Evolutionary conservation across 2,888 invertebrate species (phyloP), one percentile per base, ranked within the genome.

Genomic region (Aethes cnicana): DNA sequence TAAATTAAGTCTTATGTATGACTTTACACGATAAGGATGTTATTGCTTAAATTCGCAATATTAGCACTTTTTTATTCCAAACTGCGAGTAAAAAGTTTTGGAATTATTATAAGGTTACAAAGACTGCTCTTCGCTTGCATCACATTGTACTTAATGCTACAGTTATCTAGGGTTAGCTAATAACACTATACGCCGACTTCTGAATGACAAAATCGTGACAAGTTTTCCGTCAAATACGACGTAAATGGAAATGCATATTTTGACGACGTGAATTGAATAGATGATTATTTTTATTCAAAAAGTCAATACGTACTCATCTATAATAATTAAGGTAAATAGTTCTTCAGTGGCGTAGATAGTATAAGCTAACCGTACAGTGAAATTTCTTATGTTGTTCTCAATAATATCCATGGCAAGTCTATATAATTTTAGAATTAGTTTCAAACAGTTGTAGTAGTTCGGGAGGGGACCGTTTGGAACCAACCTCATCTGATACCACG

Each of bases 81-180:
- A 32, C 7, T 32, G 16, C 36, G 23, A 37, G 18, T 42, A 16
- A 23, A 30, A 42, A 28, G 44, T 44, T 37, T 18, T 37, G 17
- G 30, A 43, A 42, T 26, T 20, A 42, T 18, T 33, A 28, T 39
- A 25, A 20, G 30, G 20, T 30, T 17, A 35, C 28, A 23, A 16
- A 21, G 28, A 47, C 37, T 5, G 28, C 2, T 47, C 9, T 9
- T 41, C 7, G 6, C 11, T 42, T 11, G 26, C 33, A 25, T 42
- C 41, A 35, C 8, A 26, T 17, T 9, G 20, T 35, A 49, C 36
- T 36, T 49, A 43, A 9, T 28, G 43, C 36, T 36, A 49, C 32
- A 6, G 28, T 4, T 30, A 35, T 30, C 28, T 28, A 43, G 28
- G 28, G 36, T 1, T 43, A 49, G 43, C 32, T n/a, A 11, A n/a